phyloP scores from a whole-genome alignment of 2,888 invertebrate species.

The Lysandra coridon region DNA sequence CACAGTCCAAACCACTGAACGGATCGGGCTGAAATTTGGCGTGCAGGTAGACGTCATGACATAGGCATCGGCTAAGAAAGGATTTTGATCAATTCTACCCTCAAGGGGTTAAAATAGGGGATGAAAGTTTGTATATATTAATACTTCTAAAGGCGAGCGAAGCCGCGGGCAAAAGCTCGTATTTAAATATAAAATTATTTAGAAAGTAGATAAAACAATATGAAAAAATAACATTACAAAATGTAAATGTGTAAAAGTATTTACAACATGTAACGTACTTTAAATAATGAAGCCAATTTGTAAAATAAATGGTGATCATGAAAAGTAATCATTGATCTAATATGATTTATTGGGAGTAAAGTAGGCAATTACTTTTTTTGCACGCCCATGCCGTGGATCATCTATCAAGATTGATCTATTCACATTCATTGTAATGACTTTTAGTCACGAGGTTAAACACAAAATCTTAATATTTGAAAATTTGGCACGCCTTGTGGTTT shows the following conservation, averaged over 20 bases:
- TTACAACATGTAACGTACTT: background rate
- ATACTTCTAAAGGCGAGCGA: too few species aligned
- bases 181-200: too few species aligned
- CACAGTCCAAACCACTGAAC: too few species aligned
- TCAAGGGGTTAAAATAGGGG: too few species aligned
- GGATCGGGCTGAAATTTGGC: too few species aligned
- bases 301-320: background rate
- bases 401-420: constrained; percentile 2
- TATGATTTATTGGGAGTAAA: background rate
- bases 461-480: too few species aligned
- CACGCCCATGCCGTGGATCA: background rate
- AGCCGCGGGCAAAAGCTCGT: too few species aligned
- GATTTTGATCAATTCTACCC: too few species aligned
- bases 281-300: background rate
- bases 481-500: background rate
- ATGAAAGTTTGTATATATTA: too few species aligned
- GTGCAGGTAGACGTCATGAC: too few species aligned
- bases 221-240: background rate
- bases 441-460: background rate
- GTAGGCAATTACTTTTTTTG: background rate
- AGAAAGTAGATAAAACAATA: too few species aligned
- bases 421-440: background rate
- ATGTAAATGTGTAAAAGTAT: background rate
- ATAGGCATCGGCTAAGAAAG: too few species aligned
- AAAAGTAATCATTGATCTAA: background rate